phyloP scores from a whole-genome alignment of 2,113 vertebrate species.

The Solenodon paradoxus region DNA sequence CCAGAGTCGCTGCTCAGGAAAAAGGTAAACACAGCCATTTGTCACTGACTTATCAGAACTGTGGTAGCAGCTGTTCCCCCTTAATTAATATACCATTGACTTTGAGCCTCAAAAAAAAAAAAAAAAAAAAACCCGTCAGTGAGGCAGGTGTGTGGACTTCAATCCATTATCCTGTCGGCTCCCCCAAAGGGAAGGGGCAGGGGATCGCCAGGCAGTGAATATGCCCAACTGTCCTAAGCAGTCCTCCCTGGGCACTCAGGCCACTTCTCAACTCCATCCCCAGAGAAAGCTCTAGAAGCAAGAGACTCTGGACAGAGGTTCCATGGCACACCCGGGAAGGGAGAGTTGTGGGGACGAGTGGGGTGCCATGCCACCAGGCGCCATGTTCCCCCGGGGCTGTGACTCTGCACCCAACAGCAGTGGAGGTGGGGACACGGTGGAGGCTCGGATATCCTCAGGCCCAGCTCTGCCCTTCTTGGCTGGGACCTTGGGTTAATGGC shows the following conservation, averaged over 20 bases:
- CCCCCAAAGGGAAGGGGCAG: neutral
- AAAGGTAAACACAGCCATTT: conserved; percentile 49
- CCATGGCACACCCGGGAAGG: neutral
- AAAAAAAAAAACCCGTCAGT: neutral
- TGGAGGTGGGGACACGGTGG: neutral
- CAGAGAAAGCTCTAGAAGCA: neutral
- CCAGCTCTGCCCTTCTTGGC: neutral
- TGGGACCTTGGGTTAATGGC: neutral
- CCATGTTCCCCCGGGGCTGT: neutral
- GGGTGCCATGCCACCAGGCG: neutral
- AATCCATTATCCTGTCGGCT: neutral
- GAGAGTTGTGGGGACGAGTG: too few relatives aligned
- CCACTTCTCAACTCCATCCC: neutral
- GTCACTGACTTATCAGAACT: conserved; percentile 54
- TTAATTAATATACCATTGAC: conserved; percentile 69
- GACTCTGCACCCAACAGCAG: rapidly evolving
- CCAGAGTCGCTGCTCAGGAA: neutral
- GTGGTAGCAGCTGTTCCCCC: conserved; percentile 57
- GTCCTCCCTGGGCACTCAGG: neutral
- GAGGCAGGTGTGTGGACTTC: neutral
- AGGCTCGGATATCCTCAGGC: neutral
- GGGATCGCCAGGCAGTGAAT: neutral
- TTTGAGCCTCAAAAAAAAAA: conserved; percentile 48
- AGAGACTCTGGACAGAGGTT: neutral
- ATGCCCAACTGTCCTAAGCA: neutral